Percentiles rank a stretch among this genome's conserved stretches.
These are phyloP conservation scores for Parapristionchus giblindavisi DNA, from an alignment of 2,888 invertebrate species.

Conservation along the genomic window DNA sequence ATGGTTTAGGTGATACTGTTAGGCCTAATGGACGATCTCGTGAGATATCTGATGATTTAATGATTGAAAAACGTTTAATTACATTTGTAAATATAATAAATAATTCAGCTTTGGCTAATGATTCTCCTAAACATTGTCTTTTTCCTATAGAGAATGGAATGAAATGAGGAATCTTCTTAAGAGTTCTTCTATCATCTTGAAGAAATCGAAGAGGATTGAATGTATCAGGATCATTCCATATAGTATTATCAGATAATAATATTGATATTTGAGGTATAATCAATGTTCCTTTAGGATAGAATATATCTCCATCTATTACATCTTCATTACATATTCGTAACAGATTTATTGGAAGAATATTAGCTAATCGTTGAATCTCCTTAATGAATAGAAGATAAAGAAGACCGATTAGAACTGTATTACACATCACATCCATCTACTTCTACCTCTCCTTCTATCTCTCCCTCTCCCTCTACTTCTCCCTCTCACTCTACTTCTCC, in stretches of 20 bases:
- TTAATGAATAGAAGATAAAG: slow-evolving; percentile 22
- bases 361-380: slow-evolving; percentile 63
- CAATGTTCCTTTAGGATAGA: slow-evolving; percentile 52
- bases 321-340: slow-evolving; percentile 61
- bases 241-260: slow-evolving; percentile 59
- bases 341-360: slow-evolving; percentile 69
- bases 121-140: slow-evolving; percentile 67
- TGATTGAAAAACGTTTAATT: slow-evolving; percentile 51
- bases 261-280: slow-evolving; percentile 68
- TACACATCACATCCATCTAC: background rate
- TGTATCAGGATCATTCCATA: slow-evolving; percentile 61
- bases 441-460: background rate
- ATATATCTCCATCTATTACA: slow-evolving; percentile 39
- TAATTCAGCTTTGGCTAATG: slow-evolving; percentile 63
- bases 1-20: slow-evolving; percentile 62
- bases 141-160: slow-evolving; percentile 66
- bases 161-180: slow-evolving; percentile 55
- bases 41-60: slow-evolving; percentile 35
- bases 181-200: slow-evolving; percentile 51
- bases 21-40: slow-evolving; percentile 59
- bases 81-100: slow-evolving; percentile 67
- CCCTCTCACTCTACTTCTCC: slow-evolving; percentile 2
- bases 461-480: background rate
- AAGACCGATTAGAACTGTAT: slow-evolving; percentile 27
- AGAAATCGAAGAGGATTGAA: slow-evolving; percentile 69